A percentile compares a stretch with the other conserved stretches of the same genome.
Conservation (phyloP, 2,888 invertebrate species). For the Cancer borealis region DNA sequence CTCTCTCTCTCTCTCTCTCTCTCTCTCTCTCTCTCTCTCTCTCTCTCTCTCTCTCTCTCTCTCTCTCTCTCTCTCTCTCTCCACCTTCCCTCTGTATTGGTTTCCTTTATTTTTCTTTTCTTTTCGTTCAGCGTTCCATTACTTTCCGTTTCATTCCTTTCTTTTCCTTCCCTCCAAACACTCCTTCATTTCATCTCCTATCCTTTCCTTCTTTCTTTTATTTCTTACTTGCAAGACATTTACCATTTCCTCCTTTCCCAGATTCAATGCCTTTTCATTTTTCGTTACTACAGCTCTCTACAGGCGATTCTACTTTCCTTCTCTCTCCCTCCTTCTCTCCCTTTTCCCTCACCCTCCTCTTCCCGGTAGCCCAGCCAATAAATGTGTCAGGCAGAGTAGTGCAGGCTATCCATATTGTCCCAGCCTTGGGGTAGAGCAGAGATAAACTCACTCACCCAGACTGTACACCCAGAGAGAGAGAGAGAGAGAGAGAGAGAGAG, state of each 20-base stretch:
- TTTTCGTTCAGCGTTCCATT: too few species aligned
- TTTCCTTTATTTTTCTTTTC: too few species aligned
- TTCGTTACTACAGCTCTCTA: background rate
- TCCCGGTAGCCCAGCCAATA: slow-evolving; percentile 22
- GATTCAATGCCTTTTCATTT: too few species aligned
- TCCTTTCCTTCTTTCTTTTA: background rate
- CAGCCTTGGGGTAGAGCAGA: background rate
- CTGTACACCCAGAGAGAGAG: slow-evolving; percentile 1
- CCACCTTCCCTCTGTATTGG: background rate
- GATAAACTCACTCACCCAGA: background rate
- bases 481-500: background rate
- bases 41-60: background rate
- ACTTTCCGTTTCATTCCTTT: background rate
- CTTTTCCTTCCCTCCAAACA: background rate
- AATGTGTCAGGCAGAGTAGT: background rate
- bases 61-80: background rate
- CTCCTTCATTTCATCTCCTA: background rate
- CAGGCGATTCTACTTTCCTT: background rate
- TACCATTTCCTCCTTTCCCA: background rate
- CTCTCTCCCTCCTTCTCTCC: background rate
- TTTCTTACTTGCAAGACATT: background rate
- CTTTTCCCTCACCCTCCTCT: background rate
- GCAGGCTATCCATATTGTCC: background rate
- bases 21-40: background rate
- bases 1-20: background rate